A percentile compares a stretch with the other conserved stretches of the same genome.
Conservation (phyloP, 1,140 invertebrate genomes). For the Theocolax elegans region DNA sequence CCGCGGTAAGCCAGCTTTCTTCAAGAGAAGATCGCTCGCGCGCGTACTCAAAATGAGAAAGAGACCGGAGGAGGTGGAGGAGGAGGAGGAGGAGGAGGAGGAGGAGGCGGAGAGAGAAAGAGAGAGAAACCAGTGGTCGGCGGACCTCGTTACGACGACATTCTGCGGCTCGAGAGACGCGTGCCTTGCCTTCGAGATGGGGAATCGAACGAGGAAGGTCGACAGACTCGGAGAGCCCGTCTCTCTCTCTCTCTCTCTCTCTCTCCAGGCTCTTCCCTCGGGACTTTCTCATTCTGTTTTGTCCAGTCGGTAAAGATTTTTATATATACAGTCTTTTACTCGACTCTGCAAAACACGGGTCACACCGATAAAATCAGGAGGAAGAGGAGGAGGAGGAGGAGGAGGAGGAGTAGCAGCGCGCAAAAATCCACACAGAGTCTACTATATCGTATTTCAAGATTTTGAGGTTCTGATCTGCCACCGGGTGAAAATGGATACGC, state of each 20-base stretch:
- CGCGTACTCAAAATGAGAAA: background rate
- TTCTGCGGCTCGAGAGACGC: conserved; percentile 62
- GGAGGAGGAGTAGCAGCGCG: no score
- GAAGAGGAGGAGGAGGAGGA: no score
- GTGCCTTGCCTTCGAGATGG: conserved; percentile 67
- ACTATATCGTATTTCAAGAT: conserved; percentile 30
- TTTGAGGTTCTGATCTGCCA: conserved; percentile 19
- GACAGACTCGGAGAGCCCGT: background rate
- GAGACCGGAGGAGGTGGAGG: background rate
- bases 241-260: no score
- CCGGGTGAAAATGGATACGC: conserved; percentile 17
- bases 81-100: conserved; percentile 11
- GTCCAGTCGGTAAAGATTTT: conserved; percentile 35
- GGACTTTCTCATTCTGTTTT: conserved; percentile 10
- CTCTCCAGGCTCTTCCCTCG: no score
- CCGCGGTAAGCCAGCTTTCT: no score
- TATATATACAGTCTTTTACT: conserved; percentile 45
- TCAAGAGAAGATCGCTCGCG: no score
- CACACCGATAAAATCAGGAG: conserved; percentile 30
- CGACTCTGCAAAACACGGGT: conserved; percentile 45
- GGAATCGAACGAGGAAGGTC: conserved; percentile 49
- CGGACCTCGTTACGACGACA: conserved; percentile 66
- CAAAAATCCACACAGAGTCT: no score
- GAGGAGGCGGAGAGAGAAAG: conserved; percentile 4
- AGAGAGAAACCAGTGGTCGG: conserved; percentile 45